These are phyloP conservation scores for Python bivittatus DNA, from an alignment of 2,113 vertebrate species.

Conservation along the genomic window DNA sequence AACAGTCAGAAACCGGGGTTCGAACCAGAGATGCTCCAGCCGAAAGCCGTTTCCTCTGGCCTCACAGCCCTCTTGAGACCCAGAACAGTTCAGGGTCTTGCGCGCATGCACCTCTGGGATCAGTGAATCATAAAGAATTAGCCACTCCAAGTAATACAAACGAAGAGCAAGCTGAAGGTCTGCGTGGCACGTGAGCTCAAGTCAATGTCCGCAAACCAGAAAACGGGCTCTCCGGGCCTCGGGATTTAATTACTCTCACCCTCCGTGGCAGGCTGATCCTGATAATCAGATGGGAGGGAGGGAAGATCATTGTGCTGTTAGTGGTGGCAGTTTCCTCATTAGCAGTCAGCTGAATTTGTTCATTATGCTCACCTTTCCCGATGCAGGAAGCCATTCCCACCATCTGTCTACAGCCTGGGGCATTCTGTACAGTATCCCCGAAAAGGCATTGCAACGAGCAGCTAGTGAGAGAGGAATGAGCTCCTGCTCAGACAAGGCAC, in stretches of 20 bases:
- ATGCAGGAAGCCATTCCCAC: neutral
- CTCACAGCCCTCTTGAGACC: neutral
- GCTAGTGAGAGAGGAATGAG: neutral
- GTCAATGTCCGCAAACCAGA: neutral
- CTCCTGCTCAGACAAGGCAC: neutral
- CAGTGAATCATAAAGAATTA: neutral
- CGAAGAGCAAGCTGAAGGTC: neutral
- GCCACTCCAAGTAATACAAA: neutral
- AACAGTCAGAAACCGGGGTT: neutral
- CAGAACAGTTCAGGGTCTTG: neutral
- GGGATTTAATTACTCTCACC: neutral
- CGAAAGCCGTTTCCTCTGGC: neutral
- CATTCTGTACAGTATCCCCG: neutral
- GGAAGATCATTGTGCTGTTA: neutral
- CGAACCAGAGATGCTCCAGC: neutral
- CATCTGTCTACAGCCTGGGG: neutral
- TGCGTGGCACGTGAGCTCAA: neutral
- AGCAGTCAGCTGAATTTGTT: neutral
- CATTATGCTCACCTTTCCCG: neutral
- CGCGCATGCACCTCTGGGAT: neutral
- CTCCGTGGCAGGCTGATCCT: neutral
- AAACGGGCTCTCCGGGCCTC: neutral
- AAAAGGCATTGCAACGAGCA: neutral
- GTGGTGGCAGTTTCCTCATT: neutral
- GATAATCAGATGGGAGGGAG: neutral